phyloP scores from a whole-genome alignment of 2,113 vertebrate species.

The Phaethornis superciliosus region DNA sequence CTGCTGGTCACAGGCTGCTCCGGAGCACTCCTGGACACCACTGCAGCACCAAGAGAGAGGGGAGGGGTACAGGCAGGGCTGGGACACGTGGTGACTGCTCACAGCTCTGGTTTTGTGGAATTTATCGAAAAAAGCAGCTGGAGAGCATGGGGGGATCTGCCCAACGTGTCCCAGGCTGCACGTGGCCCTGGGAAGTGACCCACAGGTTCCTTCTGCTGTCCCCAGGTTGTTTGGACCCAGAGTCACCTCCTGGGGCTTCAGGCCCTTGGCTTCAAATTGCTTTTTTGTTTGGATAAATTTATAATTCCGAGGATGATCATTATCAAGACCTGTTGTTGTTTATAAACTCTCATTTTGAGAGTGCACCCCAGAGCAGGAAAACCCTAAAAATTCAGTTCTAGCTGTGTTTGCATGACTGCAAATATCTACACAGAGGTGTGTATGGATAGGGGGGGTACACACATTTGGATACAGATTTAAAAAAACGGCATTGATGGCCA shows the following conservation, averaged over 20 bases:
- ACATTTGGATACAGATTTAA: neutral
- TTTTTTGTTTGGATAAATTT: neutral
- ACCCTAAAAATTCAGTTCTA: neutral
- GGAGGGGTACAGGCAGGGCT: neutral
- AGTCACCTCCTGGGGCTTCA: too few species aligned
- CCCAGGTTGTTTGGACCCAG: too few species aligned
- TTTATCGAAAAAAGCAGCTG: neutral
- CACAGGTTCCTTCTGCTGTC: too few species aligned
- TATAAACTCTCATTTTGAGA: neutral
- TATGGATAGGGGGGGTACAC: too few species aligned
- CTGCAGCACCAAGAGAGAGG: conserved; percentile 51
- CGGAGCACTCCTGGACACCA: conserved; percentile 47
- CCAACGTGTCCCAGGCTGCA: neutral
- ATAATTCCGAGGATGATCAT: neutral
- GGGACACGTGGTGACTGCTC: neutral
- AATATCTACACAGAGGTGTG: neutral
- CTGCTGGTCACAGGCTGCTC: conserved; percentile 84
- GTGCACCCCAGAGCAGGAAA: neutral
- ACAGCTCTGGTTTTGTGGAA: neutral
- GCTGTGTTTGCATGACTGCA: neutral
- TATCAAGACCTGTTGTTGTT: neutral
- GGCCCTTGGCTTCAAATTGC: neutral
- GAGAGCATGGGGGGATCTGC: neutral
- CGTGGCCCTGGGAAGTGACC: too few species aligned
- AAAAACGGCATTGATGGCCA: neutral